These are phyloP conservation scores for Yponomeuta evonymella DNA, from an alignment of 2,888 invertebrate genomes.

Conservation along the genomic window DNA sequence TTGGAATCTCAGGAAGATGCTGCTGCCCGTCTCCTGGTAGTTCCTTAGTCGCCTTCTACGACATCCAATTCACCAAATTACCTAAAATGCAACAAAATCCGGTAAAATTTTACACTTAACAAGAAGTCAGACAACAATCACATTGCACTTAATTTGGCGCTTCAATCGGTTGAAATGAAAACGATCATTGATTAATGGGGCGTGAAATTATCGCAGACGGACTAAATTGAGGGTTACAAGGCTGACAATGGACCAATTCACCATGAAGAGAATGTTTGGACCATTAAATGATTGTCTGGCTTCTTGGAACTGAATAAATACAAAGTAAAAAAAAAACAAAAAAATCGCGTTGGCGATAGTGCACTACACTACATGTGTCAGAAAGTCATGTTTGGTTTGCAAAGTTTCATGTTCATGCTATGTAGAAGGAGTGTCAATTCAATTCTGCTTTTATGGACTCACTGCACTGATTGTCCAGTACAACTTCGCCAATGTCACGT, in stretches of 20 bases:
- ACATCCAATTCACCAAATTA: neutral
- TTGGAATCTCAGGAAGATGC: no score
- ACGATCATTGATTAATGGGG: neutral
- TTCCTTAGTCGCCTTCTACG: neutral
- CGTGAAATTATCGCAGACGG: neutral
- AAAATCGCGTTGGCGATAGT: no score
- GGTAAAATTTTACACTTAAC: neutral
- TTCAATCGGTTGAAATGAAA: constrained; percentile 1
- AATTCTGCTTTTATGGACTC: no score
- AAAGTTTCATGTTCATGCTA: no score
- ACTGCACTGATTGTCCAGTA: no score
- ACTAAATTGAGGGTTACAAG: neutral
- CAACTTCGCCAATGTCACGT: no score
- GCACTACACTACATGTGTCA: no score
- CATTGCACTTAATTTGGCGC: neutral
- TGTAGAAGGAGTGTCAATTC: no score
- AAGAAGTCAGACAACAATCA: neutral
- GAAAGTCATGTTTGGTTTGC: no score
- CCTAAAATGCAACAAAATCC: neutral
- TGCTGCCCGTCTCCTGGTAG: no score
- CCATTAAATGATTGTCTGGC: neutral
- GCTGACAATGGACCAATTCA: neutral
- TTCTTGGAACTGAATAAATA: neutral
- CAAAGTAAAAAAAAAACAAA: no score
- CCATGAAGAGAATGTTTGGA: constrained; percentile 2